Conservation (phyloP, 2,113 vertebrate genomes). For the Planiliza haematocheilus region DNA sequence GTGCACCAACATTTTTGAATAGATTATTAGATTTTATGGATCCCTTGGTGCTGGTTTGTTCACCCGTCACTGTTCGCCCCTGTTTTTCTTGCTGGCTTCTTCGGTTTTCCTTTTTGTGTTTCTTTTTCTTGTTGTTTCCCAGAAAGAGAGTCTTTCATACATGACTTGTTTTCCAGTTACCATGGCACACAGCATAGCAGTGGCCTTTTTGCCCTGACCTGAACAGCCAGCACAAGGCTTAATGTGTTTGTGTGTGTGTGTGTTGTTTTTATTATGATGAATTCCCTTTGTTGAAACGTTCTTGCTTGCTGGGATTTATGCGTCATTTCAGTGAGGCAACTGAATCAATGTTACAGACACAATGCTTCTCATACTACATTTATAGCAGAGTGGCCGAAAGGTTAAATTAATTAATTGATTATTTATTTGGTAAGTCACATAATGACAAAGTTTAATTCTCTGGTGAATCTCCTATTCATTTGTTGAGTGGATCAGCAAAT, state of each 20-base stretch:
- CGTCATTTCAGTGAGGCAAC: background rate
- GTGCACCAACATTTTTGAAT: background rate
- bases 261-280: background rate
- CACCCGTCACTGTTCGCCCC: background rate
- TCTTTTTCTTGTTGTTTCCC: slow-evolving; percentile 6
- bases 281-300: background rate
- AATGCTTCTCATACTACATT: slow-evolving; percentile 6
- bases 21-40: slow-evolving; percentile 9
- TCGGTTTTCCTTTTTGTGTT: background rate
- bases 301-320: background rate
- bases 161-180: slow-evolving; percentile 9
- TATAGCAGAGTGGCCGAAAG: slow-evolving; percentile 7
- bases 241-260: too few species aligned
- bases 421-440: background rate
- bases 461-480: slow-evolving; percentile 8
- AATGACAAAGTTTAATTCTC: slow-evolving; percentile 10
- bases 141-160: slow-evolving; percentile 13
- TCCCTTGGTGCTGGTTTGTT: slow-evolving; percentile 22
- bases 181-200: background rate
- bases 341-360: slow-evolving; percentile 1
- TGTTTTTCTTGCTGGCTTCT: background rate
- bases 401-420: background rate
- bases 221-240: background rate
- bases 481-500: background rate
- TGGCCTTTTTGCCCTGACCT: slow-evolving; percentile 2